Conservation (phyloP, 2,113 vertebrate genomes). For the Sphaerodactylus townsendi region DNA sequence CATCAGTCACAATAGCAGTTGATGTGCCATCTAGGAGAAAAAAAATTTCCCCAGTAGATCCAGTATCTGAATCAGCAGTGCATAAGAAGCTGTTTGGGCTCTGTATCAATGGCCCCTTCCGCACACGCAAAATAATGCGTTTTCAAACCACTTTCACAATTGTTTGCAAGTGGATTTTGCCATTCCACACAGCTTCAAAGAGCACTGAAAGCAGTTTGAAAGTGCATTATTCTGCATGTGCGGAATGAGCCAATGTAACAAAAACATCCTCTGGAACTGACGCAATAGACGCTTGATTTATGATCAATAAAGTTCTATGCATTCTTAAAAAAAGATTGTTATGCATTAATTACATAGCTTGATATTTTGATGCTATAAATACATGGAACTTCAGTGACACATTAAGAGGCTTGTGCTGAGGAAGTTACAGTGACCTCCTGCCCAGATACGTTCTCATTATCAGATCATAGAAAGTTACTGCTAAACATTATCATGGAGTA, state of each 20-base stretch:
- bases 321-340: too few relatives aligned
- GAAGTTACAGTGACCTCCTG: background rate
- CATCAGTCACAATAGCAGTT: background rate
- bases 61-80: background rate
- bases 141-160: too few relatives aligned
- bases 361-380: slow-evolving; percentile 31
- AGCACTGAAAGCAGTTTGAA: too few relatives aligned
- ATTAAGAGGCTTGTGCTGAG: background rate
- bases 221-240: too few relatives aligned
- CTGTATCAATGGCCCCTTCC: too few relatives aligned
- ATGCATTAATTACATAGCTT: slow-evolving; percentile 10
- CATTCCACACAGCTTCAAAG: too few relatives aligned
- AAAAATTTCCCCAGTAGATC: background rate
- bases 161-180: too few relatives aligned
- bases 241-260: too few relatives aligned
- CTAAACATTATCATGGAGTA: too few relatives aligned
- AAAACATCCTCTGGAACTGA: background rate
- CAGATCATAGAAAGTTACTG: background rate
- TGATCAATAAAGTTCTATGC: too few relatives aligned
- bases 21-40: background rate
- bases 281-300: background rate
- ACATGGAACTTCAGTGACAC: background rate
- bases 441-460: background rate
- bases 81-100: background rate
- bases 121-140: too few relatives aligned